phyloP scores from a whole-genome alignment of 2,888 invertebrate species.

The Zygogramma bicolorata region DNA sequence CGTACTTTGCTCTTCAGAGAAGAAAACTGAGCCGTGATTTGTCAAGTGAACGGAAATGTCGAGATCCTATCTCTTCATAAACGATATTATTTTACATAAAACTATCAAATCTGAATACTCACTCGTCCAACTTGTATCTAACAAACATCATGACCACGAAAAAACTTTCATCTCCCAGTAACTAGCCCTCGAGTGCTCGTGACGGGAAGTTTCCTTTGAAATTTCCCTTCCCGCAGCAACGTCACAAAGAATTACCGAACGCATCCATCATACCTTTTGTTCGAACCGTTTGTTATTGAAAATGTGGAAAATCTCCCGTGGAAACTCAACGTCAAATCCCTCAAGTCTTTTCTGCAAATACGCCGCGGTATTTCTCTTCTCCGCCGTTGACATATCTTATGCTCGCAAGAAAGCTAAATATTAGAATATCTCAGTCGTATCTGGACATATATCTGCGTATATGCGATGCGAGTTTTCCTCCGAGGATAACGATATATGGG shows the following conservation, averaged over 20 bases:
- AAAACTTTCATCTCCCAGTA: neutral
- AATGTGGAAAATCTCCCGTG: slow-evolving; percentile 27
- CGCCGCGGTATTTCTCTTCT: slow-evolving; percentile 29
- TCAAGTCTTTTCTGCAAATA: slow-evolving; percentile 36
- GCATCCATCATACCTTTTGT: slow-evolving; percentile 27
- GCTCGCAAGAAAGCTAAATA: slow-evolving; percentile 26
- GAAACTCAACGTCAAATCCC: slow-evolving; percentile 33
- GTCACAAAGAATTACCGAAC: slow-evolving; percentile 27
- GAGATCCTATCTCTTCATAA: too few relatives aligned
- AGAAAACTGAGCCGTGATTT: too few relatives aligned
- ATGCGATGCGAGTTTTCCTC: neutral
- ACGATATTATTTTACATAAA: too few relatives aligned
- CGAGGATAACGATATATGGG: slow-evolving; percentile 2
- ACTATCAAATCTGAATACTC: neutral
- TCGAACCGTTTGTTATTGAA: slow-evolving; percentile 34
- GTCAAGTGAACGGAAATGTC: too few relatives aligned
- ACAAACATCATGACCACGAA: neutral
- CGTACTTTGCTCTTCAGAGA: too few relatives aligned
- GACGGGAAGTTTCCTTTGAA: slow-evolving; percentile 6
- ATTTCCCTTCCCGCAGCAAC: neutral
- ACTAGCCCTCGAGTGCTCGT: neutral
- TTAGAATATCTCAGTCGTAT: slow-evolving; percentile 12
- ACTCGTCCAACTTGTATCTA: neutral
- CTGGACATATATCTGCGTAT: slow-evolving; percentile 8
- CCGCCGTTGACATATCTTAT: slow-evolving; percentile 21